Conservation (phyloP, 2,888 invertebrate species). For the Parasteatoda lunata region DNA sequence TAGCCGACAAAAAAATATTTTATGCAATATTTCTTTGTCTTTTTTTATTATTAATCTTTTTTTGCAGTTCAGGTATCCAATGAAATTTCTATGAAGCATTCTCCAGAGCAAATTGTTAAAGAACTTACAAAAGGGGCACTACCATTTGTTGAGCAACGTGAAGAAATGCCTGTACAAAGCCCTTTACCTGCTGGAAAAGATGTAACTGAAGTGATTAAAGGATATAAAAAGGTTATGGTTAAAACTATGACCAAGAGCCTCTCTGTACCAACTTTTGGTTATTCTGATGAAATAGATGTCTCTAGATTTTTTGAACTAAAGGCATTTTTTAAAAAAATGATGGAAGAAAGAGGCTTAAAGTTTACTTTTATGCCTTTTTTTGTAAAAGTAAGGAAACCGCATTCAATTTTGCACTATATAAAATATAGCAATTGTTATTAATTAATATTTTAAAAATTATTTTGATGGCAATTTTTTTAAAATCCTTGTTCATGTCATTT, state of each 20-base stretch:
- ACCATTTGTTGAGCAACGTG: not conserved
- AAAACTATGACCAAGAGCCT: conserved; percentile 94
- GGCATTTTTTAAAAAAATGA: conserved; percentile 80
- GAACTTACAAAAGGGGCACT: conserved; percentile 4
- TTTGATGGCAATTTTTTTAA: no score
- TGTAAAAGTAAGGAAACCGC: conserved; percentile 80
- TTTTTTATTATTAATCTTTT: not conserved
- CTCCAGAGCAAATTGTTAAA: conserved; percentile 32
- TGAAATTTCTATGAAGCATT: not conserved
- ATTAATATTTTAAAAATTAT: no score
- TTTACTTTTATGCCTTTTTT: conserved; percentile 96
- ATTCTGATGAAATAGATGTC: conserved; percentile 93
- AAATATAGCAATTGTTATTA: no score
- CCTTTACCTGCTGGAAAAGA: conserved; percentile 72
- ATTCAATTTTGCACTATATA: no score
- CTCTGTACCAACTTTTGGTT: conserved; percentile 95
- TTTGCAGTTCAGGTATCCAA: not conserved
- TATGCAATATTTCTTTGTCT: no score
- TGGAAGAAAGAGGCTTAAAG: conserved; percentile 79
- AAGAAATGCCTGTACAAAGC: conserved; percentile 51
- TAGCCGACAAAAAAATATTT: no score
- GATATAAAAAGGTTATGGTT: conserved; percentile 93
- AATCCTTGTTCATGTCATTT: no score
- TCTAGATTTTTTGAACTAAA: conserved; percentile 84
- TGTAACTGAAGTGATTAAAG: conserved; percentile 82